Conservation (phyloP, 2,797 vertebrate genomes). For the Gorsachius magnificus region DNA sequence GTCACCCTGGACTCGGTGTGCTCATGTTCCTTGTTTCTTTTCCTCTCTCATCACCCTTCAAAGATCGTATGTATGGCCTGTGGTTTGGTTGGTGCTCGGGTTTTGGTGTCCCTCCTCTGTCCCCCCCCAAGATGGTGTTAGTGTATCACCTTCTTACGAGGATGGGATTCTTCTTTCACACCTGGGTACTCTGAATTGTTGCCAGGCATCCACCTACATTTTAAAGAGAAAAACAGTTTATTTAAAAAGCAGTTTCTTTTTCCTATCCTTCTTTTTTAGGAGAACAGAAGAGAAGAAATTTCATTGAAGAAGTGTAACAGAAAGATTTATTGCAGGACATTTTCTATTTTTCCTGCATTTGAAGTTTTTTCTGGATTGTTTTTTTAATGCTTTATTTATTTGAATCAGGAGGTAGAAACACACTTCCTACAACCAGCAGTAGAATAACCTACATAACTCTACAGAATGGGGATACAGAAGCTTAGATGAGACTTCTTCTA, state of each 20-base stretch:
- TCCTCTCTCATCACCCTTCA: not conserved
- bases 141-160: not conserved
- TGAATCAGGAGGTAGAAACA: not conserved
- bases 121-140: not conserved
- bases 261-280: not conserved
- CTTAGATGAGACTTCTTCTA: not conserved
- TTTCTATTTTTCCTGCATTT: not conserved
- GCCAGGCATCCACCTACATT: not conserved
- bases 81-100: not conserved
- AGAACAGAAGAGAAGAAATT: not conserved
- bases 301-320: not conserved
- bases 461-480: not conserved
- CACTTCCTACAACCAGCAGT: not conserved
- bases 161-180: not conserved
- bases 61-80: not conserved
- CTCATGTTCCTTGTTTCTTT: not conserved
- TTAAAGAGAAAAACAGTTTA: not conserved
- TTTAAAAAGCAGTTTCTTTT: not conserved
- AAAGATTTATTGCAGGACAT: not conserved
- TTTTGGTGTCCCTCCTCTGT: not conserved
- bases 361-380: not conserved
- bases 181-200: not conserved
- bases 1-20: not conserved
- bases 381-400: not conserved
- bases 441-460: not conserved